Evolutionary conservation across 2,113 vertebrate genomes (phyloP).

Genomic region (Python bivittatus): DNA sequence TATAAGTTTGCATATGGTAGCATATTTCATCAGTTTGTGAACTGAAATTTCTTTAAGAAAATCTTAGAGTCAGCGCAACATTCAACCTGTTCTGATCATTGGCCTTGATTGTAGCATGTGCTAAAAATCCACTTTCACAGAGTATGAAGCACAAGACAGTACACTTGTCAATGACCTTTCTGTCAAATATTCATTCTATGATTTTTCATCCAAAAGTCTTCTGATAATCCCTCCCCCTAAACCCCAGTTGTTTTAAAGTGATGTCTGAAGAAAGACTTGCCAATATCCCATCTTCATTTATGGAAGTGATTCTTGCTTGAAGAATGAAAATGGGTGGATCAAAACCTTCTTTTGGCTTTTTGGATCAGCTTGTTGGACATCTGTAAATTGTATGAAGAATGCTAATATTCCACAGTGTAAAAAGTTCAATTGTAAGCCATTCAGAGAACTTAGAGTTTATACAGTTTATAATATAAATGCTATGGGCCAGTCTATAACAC

Average conservation of each 20-base stretch:
- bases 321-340: not conserved
- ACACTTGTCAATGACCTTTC: not conserved
- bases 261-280: not conserved
- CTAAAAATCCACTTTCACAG: not conserved
- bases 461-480: not conserved
- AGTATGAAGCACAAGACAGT: not conserved
- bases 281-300: not conserved
- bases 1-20: not conserved
- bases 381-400: not conserved
- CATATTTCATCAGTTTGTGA: not conserved
- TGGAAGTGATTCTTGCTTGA: not conserved
- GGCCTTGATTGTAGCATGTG: not conserved
- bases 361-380: not conserved
- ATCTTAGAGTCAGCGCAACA: not conserved
- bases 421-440: not conserved
- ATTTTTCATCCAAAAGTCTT: not conserved
- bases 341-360: not conserved
- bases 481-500: not conserved
- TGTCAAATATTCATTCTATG: not conserved
- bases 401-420: not conserved
- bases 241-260: not conserved
- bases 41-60: not conserved
- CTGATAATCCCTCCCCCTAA: not conserved
- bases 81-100: not conserved
- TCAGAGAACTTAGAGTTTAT: not conserved